Evolutionary conservation across 2,797 vertebrate genomes (phyloP).

Genomic region (Odontamblyopus rebecca): DNA sequence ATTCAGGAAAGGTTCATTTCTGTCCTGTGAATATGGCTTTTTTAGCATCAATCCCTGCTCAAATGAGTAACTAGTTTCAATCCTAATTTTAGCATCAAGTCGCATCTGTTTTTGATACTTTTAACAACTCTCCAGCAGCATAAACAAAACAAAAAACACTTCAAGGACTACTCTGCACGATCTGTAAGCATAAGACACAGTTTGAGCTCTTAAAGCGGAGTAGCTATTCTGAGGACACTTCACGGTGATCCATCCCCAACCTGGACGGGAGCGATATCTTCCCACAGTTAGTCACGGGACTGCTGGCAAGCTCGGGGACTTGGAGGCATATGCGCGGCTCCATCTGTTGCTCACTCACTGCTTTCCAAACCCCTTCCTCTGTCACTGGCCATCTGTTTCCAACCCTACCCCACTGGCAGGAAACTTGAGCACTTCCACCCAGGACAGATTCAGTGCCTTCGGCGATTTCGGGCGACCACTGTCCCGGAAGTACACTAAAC

Average conservation of each 20-base stretch:
- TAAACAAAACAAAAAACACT: slow-evolving; percentile 30
- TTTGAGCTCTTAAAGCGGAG: slow-evolving; percentile 43
- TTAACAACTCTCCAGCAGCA: slow-evolving; percentile 23
- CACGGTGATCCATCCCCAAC: slow-evolving; percentile 61
- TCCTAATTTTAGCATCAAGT: too few species aligned
- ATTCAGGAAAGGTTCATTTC: too few species aligned
- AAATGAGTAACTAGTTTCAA: too few species aligned
- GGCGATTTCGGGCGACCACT: slow-evolving; percentile 38
- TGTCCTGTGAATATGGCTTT: too few species aligned
- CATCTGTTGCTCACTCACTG: slow-evolving; percentile 79
- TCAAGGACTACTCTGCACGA: background rate
- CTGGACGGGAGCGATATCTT: slow-evolving; percentile 69
- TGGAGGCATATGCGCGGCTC: slow-evolving; percentile 78
- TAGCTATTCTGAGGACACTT: slow-evolving; percentile 56
- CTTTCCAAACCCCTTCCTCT: slow-evolving; percentile 79
- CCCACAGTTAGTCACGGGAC: slow-evolving; percentile 77
- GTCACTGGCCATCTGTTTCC: slow-evolving; percentile 81
- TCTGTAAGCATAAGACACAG: slow-evolving; percentile 32
- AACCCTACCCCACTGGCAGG: slow-evolving; percentile 78
- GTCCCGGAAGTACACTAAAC: slow-evolving; percentile 17
- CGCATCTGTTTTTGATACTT: too few species aligned
- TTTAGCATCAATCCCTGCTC: too few species aligned
- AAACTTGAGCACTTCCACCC: slow-evolving; percentile 72
- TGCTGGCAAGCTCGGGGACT: slow-evolving; percentile 79
- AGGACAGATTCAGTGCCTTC: slow-evolving; percentile 63